These are phyloP conservation scores for Orchesella flavescens DNA, from an alignment of 2,888 invertebrate species.

Conservation along the genomic window DNA sequence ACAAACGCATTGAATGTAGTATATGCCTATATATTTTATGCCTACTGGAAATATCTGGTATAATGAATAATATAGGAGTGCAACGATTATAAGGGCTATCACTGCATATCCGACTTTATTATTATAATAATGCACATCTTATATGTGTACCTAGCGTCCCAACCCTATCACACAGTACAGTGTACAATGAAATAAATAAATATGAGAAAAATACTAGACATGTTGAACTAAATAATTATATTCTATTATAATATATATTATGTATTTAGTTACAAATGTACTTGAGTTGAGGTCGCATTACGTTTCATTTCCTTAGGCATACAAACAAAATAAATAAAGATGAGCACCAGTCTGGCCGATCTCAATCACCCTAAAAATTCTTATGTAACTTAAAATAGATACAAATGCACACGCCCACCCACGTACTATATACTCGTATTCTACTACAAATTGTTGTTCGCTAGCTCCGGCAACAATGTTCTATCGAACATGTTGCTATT, in stretches of 20 bases:
- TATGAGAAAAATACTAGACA: not conserved
- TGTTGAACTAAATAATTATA: not conserved
- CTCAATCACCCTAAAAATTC: not conserved
- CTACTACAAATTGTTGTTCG: not conserved
- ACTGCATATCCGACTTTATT: no score
- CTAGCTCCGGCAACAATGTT: not conserved
- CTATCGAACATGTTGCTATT: not conserved
- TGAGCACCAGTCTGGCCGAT: slow-evolving; percentile 7
- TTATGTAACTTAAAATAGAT: not conserved
- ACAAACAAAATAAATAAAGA: slow-evolving; percentile 21
- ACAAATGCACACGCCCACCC: not conserved
- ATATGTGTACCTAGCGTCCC: not conserved
- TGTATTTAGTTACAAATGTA: not conserved
- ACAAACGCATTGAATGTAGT: no score
- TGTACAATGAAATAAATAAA: no score
- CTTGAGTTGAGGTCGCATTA: slow-evolving; percentile 29
- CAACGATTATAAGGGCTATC: no score
- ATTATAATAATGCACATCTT: no score
- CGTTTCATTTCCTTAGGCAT: slow-evolving; percentile 31
- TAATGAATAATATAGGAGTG: no score
- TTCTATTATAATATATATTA: not conserved
- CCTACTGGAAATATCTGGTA: no score
- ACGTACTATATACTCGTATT: not conserved
- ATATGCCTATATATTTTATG: no score
- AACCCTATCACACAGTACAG: no score